Conservation (phyloP, 2,113 vertebrate genomes). For the Salvelinus fontinalis region DNA sequence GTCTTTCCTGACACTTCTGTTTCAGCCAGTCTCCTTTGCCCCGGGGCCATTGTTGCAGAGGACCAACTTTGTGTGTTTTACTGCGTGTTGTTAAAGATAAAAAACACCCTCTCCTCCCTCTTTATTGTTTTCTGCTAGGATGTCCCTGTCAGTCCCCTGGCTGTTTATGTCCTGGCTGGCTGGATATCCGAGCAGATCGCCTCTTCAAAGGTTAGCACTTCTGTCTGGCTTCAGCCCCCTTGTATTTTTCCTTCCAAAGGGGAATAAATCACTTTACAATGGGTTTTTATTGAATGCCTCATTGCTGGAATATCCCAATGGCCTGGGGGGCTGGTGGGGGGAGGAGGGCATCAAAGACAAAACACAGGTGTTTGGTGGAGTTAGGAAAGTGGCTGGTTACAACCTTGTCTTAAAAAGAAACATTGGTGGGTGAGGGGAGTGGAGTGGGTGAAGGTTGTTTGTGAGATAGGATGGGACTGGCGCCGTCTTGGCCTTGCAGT, state of each 20-base stretch:
- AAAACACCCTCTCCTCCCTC: conserved; percentile 68
- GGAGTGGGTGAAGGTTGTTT: conserved; percentile 54
- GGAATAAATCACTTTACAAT: conserved; percentile 72
- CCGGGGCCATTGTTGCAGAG: conserved; percentile 68
- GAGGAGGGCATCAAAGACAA: conserved; percentile 64
- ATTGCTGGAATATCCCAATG: conserved; percentile 64
- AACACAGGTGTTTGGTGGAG: conserved; percentile 70
- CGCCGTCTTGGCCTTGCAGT: conserved; percentile 41
- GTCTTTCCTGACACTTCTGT: conserved; percentile 71
- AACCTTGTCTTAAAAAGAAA: conserved; percentile 60
- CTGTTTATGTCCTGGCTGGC: conserved; percentile 73
- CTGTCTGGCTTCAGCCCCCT: conserved; percentile 52
- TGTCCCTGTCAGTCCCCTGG: conserved; percentile 70
- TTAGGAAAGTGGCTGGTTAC: conserved; percentile 57
- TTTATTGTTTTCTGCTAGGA: conserved; percentile 78
- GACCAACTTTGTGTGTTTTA: conserved; percentile 73
- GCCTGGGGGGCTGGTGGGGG: conserved; percentile 53
- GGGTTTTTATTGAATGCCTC: conserved; percentile 69
- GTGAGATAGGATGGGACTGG: conserved; percentile 31
- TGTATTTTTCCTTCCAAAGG: conserved; percentile 38
- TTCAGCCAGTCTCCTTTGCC: conserved; percentile 59
- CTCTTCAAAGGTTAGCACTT: conserved; percentile 69
- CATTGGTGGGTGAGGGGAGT: conserved; percentile 42
- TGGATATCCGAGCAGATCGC: conserved; percentile 65
- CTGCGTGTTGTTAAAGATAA: conserved; percentile 77